Base-by-base conservation (phyloP, 2,888 invertebrate species). In the Drosophila fungiperda region DNA sequence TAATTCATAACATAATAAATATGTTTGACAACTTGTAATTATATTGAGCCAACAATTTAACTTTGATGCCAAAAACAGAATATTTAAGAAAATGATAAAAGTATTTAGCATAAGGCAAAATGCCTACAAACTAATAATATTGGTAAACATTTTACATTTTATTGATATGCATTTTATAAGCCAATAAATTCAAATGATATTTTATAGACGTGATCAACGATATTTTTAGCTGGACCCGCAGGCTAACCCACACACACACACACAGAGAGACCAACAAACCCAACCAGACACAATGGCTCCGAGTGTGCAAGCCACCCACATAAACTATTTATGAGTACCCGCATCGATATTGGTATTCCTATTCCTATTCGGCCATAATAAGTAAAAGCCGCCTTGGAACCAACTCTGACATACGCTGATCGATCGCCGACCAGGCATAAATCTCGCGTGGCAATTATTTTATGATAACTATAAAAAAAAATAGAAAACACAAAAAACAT, bases 351-450 rank as follows among this genome's bases (percentile, higher is more conserved):
- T 32, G 12, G 26, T 74, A 36, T 11, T 35, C 35, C 7, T 35
- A 35, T 66, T 45, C n/a, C 17, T 38, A 29, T 55, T 45, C 52
- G 68, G 45, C 42, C 42, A 53, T 50, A 52, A 53, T 50, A 52
- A 45, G 64, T 63, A 64, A 84, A 70, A 66, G 58, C 65, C 70
- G 58, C 65, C 72, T 62, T 68, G 68, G 60, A 85, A 67, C 55
- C 38, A 65, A 29, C 87, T 81, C 89, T 84, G 87, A 85, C 84
- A 85, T 79, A 88, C 83, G 73, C 90, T 85, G 85, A 85, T 85
- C 89, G 90, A 85, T 85, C 80, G 90, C 68, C 75, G 58, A 55
- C 72, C 55, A 79, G 73, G 69, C 87, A 87, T 89, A 83, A 89
- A 83, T 87, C 87, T 68, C 63, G 78, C 71, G 59, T 45, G 74